Evolutionary conservation across 1,140 invertebrate species (phyloP), one percentile per base, ranked within the genome.

Genomic region (Caenorhabditis tropicalis): DNA sequence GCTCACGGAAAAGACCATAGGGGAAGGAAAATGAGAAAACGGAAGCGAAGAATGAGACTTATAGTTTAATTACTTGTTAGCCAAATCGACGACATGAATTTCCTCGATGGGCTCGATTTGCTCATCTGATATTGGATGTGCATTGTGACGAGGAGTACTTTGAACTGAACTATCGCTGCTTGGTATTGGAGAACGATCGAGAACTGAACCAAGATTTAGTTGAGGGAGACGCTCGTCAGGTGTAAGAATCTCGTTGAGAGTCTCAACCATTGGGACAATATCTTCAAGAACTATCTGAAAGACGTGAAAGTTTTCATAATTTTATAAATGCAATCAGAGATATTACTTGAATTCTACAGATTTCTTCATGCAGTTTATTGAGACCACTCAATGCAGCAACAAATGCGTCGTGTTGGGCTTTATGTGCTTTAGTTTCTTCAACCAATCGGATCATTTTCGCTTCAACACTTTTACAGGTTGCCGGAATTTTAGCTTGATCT

Each of bases 191-290:
- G 79, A 81, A 21, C 79, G 27, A 19, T 81, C 79, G 1, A 81
- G 79, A 16, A 81, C 51, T 39, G 48, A 51, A 95, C 95, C 27
- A 98, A 93, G 88, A 94, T 94, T 87, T 95, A 93, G 2, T 96
- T 96, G 0, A 95, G 94, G 24, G 95, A 94, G 1, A 95, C 94
- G 51, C 3, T 81, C 79, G 15, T 81, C 51, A 16, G 79, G 51
- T 10, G 21, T n/a, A 10, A 81, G 79, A n/a, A 81, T 53, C 24
- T 81, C 79, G 36, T 81, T 81, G 0, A 81, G 48, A 0, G 79
- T 56, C n/a, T 81, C 79, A 29, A 81, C 36, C 79, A 53, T 51
- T 21, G 79, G 79, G 10, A 81, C 79, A 5, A 81, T 51, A 16
- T 81, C 33, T 53, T 81, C 48, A 19, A 81, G 79, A 31, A 81